These are phyloP conservation scores for Excalfactoria chinensis DNA, from an alignment of 2,113 vertebrate genomes.

Conservation along the genomic window DNA sequence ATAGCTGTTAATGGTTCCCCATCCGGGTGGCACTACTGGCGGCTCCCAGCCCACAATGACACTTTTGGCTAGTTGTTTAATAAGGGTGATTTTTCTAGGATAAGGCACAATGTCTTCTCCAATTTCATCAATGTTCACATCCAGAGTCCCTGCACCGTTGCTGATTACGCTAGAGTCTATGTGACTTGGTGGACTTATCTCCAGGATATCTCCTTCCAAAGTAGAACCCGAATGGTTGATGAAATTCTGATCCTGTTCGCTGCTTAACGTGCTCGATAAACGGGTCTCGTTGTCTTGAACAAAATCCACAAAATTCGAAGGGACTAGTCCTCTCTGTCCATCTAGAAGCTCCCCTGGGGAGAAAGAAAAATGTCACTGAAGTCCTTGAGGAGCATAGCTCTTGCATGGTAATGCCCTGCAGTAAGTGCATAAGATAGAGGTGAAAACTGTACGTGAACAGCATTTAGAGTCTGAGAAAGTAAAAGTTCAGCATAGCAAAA, in stretches of 20 bases:
- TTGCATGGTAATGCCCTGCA: neutral
- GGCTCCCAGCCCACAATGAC: conserved; percentile 98
- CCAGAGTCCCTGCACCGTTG: conserved; percentile 86
- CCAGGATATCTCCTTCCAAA: conserved; percentile 74
- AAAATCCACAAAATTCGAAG: conserved; percentile 98
- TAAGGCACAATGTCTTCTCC: conserved; percentile 99
- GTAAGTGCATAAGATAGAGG: neutral
- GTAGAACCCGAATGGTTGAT: conserved; percentile 50
- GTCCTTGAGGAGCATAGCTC: neutral
- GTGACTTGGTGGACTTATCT: conserved; percentile 76
- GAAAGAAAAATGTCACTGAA: neutral
- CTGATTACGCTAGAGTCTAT: conserved; percentile 72
- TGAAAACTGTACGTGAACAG: neutral
- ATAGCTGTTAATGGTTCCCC: conserved; percentile 93
- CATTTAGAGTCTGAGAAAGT: neutral
- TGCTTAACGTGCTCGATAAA: conserved; percentile 74
- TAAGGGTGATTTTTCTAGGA: conserved; percentile 94
- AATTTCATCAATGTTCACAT: conserved; percentile 89
- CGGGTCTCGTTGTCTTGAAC: conserved; percentile 87
- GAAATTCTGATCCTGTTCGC: conserved; percentile 86
- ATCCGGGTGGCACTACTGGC: conserved; percentile 89
- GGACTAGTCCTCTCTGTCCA: conserved; percentile 93
- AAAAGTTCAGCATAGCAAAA: neutral
- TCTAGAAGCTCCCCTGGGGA: conserved; percentile 92
- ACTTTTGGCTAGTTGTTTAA: conserved; percentile 98